Conservation (phyloP, 1,140 invertebrate species). For the Hycleus cichorii region DNA sequence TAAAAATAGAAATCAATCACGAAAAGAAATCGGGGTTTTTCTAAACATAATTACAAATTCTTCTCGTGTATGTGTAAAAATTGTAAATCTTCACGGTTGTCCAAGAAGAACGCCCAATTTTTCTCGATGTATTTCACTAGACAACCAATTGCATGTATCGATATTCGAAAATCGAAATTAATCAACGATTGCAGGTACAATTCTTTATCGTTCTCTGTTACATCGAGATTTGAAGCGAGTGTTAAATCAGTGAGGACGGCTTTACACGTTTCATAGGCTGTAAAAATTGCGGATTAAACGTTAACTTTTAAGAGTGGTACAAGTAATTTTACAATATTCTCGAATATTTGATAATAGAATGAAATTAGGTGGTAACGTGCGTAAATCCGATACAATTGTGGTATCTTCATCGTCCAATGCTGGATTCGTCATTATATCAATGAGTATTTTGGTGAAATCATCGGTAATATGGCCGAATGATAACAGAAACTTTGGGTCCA, state of each 20-base stretch:
- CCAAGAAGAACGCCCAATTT: slow-evolving; percentile 54
- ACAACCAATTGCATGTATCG: slow-evolving; percentile 64
- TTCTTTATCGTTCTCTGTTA: slow-evolving; percentile 50
- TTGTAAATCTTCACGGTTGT: slow-evolving; percentile 46
- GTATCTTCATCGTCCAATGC: slow-evolving; percentile 19
- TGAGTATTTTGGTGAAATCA: slow-evolving; percentile 44
- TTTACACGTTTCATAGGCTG: slow-evolving; percentile 56
- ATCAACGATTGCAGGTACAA: slow-evolving; percentile 60
- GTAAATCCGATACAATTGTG: slow-evolving; percentile 28
- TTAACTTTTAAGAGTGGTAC: background rate
- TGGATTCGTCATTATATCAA: slow-evolving; percentile 27
- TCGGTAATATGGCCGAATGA: slow-evolving; percentile 45
- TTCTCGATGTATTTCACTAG: slow-evolving; percentile 67
- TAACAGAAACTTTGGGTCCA: slow-evolving; percentile 52
- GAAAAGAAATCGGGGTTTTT: too few species aligned
- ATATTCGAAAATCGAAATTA: slow-evolving; percentile 57
- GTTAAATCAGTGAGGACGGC: slow-evolving; percentile 52
- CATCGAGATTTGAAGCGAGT: slow-evolving; percentile 52
- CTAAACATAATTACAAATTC: too few species aligned
- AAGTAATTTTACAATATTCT: slow-evolving; percentile 46
- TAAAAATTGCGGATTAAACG: slow-evolving; percentile 7
- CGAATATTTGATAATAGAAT: slow-evolving; percentile 46
- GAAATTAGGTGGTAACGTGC: slow-evolving; percentile 40
- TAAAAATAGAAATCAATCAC: too few species aligned
- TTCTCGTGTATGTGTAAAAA: slow-evolving; percentile 42